These are phyloP conservation scores for Choloepus hoffmanni DNA, from an alignment of 2,113 vertebrate genomes.

Conservation along the genomic window DNA sequence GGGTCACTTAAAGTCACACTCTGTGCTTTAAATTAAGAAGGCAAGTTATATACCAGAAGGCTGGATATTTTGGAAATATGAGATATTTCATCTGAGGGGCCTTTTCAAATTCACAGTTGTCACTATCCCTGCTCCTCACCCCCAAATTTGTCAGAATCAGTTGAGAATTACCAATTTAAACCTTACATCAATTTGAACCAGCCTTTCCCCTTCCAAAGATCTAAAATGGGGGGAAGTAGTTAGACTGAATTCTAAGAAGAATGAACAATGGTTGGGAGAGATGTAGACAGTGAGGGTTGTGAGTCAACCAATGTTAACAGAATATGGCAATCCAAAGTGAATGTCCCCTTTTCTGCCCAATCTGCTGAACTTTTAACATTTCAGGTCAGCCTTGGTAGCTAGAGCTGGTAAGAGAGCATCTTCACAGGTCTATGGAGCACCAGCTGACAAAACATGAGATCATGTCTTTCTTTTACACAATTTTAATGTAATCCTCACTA, in stretches of 20 bases:
- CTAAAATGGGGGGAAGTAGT: slow-evolving; percentile 13
- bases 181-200: slow-evolving; percentile 23
- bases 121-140: background rate
- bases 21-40: slow-evolving; percentile 51
- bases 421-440: background rate
- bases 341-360: background rate
- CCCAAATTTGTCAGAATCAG: background rate
- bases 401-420: slow-evolving; percentile 14
- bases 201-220: background rate
- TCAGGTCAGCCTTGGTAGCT: slow-evolving; percentile 47
- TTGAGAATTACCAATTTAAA: slow-evolving; percentile 43
- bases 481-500: slow-evolving; percentile 74
- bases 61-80: background rate
- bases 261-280: slow-evolving; percentile 42
- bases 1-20: background rate
- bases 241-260: slow-evolving; percentile 56
- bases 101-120: slow-evolving; percentile 16
- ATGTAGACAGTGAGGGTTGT: slow-evolving; percentile 27
- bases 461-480: slow-evolving; percentile 66
- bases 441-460: slow-evolving; percentile 67
- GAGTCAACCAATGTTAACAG: background rate
- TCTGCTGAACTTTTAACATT: slow-evolving; percentile 42
- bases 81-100: background rate
- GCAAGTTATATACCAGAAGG: background rate
- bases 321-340: background rate